A percentile compares a stretch with the other conserved stretches of the same genome.
These are phyloP conservation scores for Ennomos fuscantarius DNA, from an alignment of 2,888 invertebrate genomes.

Conservation along the genomic window DNA sequence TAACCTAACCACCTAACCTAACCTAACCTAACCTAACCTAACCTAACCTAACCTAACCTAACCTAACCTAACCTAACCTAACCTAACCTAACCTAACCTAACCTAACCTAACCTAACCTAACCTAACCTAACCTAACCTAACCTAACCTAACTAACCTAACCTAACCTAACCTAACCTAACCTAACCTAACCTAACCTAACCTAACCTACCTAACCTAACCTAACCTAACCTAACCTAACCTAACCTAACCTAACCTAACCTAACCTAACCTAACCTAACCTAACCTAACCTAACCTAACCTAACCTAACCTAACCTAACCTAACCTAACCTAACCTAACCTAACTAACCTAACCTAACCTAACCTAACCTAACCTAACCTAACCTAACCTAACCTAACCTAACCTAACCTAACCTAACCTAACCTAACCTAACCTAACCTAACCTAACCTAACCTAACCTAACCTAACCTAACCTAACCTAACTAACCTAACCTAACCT, in stretches of 20 bases:
- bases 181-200: conserved; percentile 25
- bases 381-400: conserved; percentile 11
- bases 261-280: conserved; percentile 33
- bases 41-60: conserved; percentile 14
- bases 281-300: conserved; percentile 21
- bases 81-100: conserved; percentile 1
- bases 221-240: conserved; percentile 32
- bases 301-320: conserved; percentile 24
- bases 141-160: conserved; percentile 18
- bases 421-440: conserved; percentile 14
- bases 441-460: conserved; percentile 35
- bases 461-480: conserved; percentile 20
- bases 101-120: conserved; percentile 3
- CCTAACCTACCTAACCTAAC: conserved; percentile 32
- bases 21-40: conserved; percentile 14
- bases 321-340: conserved; percentile 16
- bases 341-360: conserved; percentile 21
- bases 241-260: conserved; percentile 35
- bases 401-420: conserved; percentile 16
- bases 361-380: conserved; percentile 17
- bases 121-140: conserved; percentile 10
- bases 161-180: conserved; percentile 23
- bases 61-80: conserved; percentile 7
- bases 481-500: conserved; percentile 26
- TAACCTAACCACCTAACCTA: conserved; percentile 12